Evolutionary conservation across 2,888 invertebrate genomes (phyloP).

Genomic region (Aromia moschata): DNA sequence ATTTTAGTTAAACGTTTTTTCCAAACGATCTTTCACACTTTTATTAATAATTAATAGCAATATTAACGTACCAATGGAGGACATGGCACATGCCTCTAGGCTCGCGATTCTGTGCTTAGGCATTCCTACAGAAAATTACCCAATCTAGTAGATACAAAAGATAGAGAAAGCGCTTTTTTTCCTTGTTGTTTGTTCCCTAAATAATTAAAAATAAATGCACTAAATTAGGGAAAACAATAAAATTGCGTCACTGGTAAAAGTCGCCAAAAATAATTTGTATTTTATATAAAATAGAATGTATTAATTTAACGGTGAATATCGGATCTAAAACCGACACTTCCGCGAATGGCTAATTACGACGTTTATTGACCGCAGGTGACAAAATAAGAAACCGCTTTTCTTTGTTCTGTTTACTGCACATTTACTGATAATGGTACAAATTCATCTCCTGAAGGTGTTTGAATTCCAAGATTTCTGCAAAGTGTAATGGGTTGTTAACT

Average conservation of each 20-base stretch:
- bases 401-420: no score
- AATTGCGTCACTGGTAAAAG: constrained; percentile 12
- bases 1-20: no score
- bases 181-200: background rate
- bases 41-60: background rate
- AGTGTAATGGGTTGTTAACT: no score
- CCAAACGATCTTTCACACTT: background rate
- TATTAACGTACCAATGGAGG: constrained; percentile 1
- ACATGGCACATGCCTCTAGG: background rate
- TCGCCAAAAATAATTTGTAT: constrained; percentile 10
- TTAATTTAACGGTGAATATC: background rate
- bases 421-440: no score
- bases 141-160: background rate
- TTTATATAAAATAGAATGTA: constrained; percentile 4
- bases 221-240: background rate
- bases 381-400: background rate
- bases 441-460: no score
- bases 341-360: background rate
- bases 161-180: constrained; percentile 9
- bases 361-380: constrained; percentile 3
- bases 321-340: constrained; percentile 4
- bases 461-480: no score
- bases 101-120: background rate
- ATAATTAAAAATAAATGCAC: background rate
- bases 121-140: background rate